Conservation (phyloP, 2,888 invertebrate species). For the Holacanthella duospinosa region DNA sequence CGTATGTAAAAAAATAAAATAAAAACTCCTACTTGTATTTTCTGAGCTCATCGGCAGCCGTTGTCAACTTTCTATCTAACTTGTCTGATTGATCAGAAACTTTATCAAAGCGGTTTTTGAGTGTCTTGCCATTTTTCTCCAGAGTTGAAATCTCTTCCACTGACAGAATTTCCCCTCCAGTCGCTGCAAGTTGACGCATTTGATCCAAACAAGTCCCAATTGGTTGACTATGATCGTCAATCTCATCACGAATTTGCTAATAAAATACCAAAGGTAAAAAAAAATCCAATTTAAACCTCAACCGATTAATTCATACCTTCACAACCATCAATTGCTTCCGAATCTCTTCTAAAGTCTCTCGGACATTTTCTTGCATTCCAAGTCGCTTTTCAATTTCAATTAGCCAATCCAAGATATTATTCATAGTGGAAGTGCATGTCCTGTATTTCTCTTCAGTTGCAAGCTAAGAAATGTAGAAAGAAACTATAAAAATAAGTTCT, state of each 20-base stretch:
- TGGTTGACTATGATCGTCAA: slow-evolving; percentile 72
- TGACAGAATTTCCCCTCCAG: slow-evolving; percentile 82
- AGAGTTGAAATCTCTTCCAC: slow-evolving; percentile 79
- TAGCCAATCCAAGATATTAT: slow-evolving; percentile 77
- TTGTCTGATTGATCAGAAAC: slow-evolving; percentile 69
- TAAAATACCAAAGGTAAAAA: not conserved
- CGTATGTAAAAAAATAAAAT: not conserved
- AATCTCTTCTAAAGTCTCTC: slow-evolving; percentile 74
- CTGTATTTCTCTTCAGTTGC: slow-evolving; percentile 90
- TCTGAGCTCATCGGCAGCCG: slow-evolving; percentile 75
- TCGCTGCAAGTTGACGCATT: slow-evolving; percentile 76
- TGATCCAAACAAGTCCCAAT: slow-evolving; percentile 78
- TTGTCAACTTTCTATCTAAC: slow-evolving; percentile 60
- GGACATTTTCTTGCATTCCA: slow-evolving; percentile 72
- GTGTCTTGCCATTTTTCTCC: slow-evolving; percentile 72
- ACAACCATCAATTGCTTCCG: slow-evolving; percentile 78
- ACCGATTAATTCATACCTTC: slow-evolving; percentile 53
- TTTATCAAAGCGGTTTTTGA: slow-evolving; percentile 71
- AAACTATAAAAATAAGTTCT: not conserved
- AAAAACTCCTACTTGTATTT: slow-evolving; percentile 55
- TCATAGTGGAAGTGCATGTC: slow-evolving; percentile 74
- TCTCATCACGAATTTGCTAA: slow-evolving; percentile 77
- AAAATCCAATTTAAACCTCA: not conserved
- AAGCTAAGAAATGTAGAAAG: slow-evolving; percentile 55
- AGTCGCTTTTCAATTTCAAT: slow-evolving; percentile 70